A percentile compares a stretch with the other conserved stretches of the same genome.
These are phyloP conservation scores for Melanotaenia pygmaea DNA, from an alignment of 2,797 vertebrate genomes.

Conservation along the genomic window DNA sequence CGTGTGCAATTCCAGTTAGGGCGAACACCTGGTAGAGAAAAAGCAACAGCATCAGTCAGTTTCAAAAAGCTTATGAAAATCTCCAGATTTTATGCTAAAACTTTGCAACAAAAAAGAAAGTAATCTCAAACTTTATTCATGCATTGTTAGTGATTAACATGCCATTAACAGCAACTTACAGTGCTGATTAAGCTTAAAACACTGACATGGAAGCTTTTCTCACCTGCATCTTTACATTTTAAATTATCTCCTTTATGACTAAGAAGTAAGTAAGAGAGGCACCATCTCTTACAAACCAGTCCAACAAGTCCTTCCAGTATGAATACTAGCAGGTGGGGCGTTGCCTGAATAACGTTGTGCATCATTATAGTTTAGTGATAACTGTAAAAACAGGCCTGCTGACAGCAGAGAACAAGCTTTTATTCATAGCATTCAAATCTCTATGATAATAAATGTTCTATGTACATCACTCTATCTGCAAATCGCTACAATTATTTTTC, in stretches of 20 bases:
- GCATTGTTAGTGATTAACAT: constrained; percentile 4
- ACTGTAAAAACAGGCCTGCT: constrained; percentile 35
- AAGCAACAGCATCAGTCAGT: constrained; percentile 19
- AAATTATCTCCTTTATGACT: neutral
- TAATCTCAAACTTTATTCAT: constrained; percentile 1
- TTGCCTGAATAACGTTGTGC: constrained; percentile 1
- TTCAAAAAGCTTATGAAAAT: constrained; percentile 3
- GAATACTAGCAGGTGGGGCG: neutral
- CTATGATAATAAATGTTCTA: neutral
- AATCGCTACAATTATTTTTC: neutral
- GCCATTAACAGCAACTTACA: neutral
- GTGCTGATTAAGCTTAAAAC: neutral
- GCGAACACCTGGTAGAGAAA: constrained; percentile 41
- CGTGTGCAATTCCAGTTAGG: constrained; percentile 20
- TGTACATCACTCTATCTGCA: neutral
- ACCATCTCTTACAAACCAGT: constrained; percentile 27
- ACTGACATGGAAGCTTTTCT: constrained; percentile 16
- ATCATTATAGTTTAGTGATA: neutral
- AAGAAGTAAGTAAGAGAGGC: neutral
- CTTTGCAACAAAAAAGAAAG: neutral
- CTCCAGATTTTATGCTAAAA: neutral
- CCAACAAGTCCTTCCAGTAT: constrained; percentile 14
- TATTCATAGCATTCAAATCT: constrained; percentile 1
- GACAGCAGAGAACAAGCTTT: constrained; percentile 10
- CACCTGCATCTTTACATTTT: constrained; percentile 22